phyloP scores from a whole-genome alignment of 2,797 vertebrate genomes.

The Rousettus madagascariensis region DNA sequence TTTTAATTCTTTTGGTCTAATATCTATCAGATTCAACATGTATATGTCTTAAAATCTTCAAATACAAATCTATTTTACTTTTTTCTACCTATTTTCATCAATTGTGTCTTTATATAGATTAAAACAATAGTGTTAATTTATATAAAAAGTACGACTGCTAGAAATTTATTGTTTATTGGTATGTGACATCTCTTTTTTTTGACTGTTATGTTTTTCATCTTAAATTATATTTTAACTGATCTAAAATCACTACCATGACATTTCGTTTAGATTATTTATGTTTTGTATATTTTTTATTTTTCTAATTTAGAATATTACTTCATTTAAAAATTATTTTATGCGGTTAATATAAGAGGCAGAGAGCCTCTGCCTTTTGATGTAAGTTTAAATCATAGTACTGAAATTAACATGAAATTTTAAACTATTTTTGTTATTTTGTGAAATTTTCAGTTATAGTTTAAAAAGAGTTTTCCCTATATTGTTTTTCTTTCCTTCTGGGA shows the following conservation, averaged over 20 bases:
- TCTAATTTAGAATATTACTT: background rate
- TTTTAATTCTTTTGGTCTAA: background rate
- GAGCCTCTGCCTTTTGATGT: background rate
- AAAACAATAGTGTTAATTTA: background rate
- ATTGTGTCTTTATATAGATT: background rate
- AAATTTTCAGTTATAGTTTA: background rate
- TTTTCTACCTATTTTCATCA: background rate
- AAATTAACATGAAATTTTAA: slow-evolving; percentile 12
- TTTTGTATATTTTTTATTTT: background rate
- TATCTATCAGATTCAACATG: background rate
- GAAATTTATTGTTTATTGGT: slow-evolving; percentile 11
- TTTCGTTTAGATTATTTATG: slow-evolving; percentile 4
- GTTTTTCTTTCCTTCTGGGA: background rate
- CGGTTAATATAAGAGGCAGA: background rate
- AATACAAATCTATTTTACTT: background rate
- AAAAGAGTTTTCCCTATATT: background rate
- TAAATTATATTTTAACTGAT: background rate
- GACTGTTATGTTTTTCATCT: background rate
- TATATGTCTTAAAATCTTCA: background rate
- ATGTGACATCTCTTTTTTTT: background rate
- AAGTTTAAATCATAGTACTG: background rate
- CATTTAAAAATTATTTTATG: slow-evolving; percentile 7
- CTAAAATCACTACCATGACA: background rate
- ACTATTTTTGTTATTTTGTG: background rate
- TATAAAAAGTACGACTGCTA: background rate